Evolutionary conservation across 2,113 vertebrate genomes (phyloP), one percentile per base, ranked within the genome.

Genomic region (Galbula dea): DNA sequence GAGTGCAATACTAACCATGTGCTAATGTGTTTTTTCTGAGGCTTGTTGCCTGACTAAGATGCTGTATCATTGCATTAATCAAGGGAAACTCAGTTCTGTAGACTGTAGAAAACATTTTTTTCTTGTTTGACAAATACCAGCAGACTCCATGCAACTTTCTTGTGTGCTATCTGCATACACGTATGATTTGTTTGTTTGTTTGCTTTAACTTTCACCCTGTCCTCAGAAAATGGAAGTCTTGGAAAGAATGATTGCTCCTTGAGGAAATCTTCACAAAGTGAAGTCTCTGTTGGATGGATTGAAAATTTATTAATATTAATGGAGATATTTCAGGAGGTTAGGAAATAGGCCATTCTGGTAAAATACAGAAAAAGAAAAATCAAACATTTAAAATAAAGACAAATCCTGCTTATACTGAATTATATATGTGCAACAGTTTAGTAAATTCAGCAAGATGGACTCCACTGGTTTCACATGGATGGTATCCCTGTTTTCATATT

Each of bases 21-120:
- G 65, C 36, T 94, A 90, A 94, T 90, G 51, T 37, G 34, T 79
- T 81, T 88, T 93, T 92, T 77, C 61, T 49, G 58, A 68, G 88
- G 82, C 86, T 73, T 73, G 12, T 89, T 96, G 55, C 39, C 76
- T 71, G 39, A 58, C 51, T 90, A n/a, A 86, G 72, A n/a, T 18
- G 13, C 27, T 74, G 15, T 61, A 57, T 69, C 66, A 48, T 11
- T 52, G 24, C 34, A 77, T 91, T 89, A 95, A 85, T 86, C 58
- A 76, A 68, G 52, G 79, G 90, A 91, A 85, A 62, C 46, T 66
- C 49, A 85, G 22, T 59, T 6, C 32, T 85, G 1, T 12, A 52
- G 30, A 52, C 0, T 11, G 21, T 68, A 49, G 34, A 27, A 91
- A 90, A 37, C 3, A 15, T 30, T 54, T 52, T 12, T 79, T 93